phyloP scores from a whole-genome alignment of 2,113 vertebrate species.

The Panthera uncia region DNA sequence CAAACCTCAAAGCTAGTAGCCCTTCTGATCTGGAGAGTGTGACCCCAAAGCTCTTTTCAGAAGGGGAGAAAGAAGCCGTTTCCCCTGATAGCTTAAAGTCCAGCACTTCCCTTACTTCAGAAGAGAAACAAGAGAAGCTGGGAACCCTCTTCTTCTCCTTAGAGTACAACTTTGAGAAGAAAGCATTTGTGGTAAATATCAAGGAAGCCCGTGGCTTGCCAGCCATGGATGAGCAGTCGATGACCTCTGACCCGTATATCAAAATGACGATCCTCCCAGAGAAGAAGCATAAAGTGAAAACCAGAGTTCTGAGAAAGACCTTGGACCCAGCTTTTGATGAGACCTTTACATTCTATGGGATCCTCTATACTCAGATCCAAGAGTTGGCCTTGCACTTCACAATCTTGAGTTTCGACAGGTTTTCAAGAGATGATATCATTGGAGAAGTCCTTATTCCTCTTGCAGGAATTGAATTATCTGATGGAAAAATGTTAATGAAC shows the following conservation, averaged over 20 bases:
- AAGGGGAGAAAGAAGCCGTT: constrained; percentile 87
- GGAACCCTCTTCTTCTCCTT: constrained; percentile 96
- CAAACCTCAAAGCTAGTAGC: constrained; percentile 89
- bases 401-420: constrained; percentile 97
- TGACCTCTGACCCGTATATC: constrained; percentile 99
- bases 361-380: constrained; percentile 92
- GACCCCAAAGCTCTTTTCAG: constrained; percentile 87
- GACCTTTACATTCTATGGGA: constrained; percentile 98
- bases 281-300: constrained; percentile 99
- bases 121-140: constrained; percentile 88
- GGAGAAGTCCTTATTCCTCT: constrained; percentile 97
- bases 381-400: constrained; percentile 96
- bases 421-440: constrained; percentile 97
- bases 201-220: constrained; percentile 95
- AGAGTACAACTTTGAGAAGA: constrained; percentile 98
- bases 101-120: constrained; percentile 89
- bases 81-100: constrained; percentile 92
- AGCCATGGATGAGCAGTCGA: constrained; percentile 97
- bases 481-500: constrained; percentile 94
- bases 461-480: constrained; percentile 91
- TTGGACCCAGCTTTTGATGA: constrained; percentile 98
- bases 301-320: constrained; percentile 96
- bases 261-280: constrained; percentile 98
- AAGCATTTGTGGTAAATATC: constrained; percentile 97
- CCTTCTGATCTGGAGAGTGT: constrained; percentile 90